These are phyloP conservation scores for Rhopalosiphum nymphaeae DNA, from an alignment of 2,888 invertebrate species.

Conservation along the genomic window DNA sequence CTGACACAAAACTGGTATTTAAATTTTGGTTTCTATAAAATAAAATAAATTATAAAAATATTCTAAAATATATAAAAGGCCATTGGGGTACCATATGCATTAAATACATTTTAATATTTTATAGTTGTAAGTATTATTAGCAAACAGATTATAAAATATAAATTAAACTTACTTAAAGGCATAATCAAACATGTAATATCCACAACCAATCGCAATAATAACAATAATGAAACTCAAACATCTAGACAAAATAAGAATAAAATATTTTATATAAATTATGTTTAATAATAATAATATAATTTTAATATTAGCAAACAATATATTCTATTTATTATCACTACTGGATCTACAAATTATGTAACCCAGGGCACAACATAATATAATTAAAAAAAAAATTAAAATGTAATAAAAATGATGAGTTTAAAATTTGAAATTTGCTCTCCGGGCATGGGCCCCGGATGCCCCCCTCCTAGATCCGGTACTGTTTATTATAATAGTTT, in stretches of 20 bases:
- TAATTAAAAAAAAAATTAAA: too few relatives aligned
- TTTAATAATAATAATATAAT: neutral
- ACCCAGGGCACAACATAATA: too few relatives aligned
- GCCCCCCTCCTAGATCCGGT: too few relatives aligned
- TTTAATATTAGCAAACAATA: neutral
- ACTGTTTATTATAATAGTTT: neutral
- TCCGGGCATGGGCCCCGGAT: too few relatives aligned
- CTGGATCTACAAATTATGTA: too few relatives aligned
- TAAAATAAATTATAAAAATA: slow-evolving; percentile 34
- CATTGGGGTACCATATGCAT: neutral
- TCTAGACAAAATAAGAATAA: slow-evolving; percentile 69
- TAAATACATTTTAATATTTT: neutral
- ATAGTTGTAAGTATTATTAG: neutral
- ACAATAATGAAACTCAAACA: slow-evolving; percentile 70
- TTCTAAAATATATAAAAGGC: neutral
- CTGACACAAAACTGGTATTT: neutral
- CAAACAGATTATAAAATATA: neutral
- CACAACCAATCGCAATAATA: slow-evolving; percentile 70
- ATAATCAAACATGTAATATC: slow-evolving; percentile 71
- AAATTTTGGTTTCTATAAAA: slow-evolving; percentile 30
- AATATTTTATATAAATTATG: neutral
- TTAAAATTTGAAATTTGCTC: too few relatives aligned
- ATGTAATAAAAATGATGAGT: too few relatives aligned
- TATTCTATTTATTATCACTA: neutral
- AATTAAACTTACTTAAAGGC: slow-evolving; percentile 69